Conservation (phyloP, 2,888 invertebrate species). For the Malachius bipustulatus region DNA sequence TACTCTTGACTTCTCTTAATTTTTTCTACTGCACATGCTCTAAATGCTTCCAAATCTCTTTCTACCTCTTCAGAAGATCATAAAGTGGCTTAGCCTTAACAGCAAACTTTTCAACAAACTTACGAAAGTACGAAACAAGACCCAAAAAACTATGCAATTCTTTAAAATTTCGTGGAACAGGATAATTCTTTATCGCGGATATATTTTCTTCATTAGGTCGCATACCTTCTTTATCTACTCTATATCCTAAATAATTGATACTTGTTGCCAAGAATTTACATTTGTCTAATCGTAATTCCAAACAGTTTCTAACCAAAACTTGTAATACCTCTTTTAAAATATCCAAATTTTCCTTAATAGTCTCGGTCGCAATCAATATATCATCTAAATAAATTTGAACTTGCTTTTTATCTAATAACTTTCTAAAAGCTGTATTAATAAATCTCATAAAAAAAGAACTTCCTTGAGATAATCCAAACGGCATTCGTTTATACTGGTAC, state of each 20-base stretch:
- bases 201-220: constrained; percentile 10
- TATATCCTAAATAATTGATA: constrained; percentile 13
- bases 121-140: constrained; percentile 11
- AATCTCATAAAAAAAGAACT: constrained; percentile 19
- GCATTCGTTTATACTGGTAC: constrained; percentile 21
- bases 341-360: constrained; percentile 14
- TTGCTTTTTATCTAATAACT: constrained; percentile 10
- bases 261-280: constrained; percentile 11
- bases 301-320: constrained; percentile 6
- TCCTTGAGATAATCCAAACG: constrained; percentile 22
- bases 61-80: constrained; percentile 3
- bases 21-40: no score
- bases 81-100: constrained; percentile 1
- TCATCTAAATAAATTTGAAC: constrained; percentile 17
- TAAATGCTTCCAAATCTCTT: no score
- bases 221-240: constrained; percentile 8
- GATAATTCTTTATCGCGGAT: constrained; percentile 8
- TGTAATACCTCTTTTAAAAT: constrained; percentile 11
- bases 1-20: no score
- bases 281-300: constrained; percentile 13
- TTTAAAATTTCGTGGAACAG: constrained; percentile 10
- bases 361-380: constrained; percentile 13
- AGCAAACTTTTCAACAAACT: constrained; percentile 9
- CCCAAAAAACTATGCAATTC: constrained; percentile 12
- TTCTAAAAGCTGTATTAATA: constrained; percentile 13